These are phyloP conservation scores for Euplagia quadripunctaria DNA, from an alignment of 2,888 invertebrate species.

Conservation along the genomic window DNA sequence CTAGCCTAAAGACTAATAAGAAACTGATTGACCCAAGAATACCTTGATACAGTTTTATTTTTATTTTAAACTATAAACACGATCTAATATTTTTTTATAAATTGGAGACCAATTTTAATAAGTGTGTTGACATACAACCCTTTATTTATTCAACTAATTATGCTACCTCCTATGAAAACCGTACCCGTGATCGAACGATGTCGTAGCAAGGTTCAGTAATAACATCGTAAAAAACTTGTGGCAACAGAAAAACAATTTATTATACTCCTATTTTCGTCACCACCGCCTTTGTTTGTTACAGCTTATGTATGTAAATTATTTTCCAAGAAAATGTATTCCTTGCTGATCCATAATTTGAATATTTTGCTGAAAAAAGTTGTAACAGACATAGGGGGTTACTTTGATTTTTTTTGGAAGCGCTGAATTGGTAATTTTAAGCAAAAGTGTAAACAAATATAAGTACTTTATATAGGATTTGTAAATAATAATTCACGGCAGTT, in stretches of 20 bases:
- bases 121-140: not conserved
- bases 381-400: constrained; percentile 36
- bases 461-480: constrained; percentile 4
- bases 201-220: not conserved
- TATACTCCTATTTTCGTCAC: constrained; percentile 31
- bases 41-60: too few species aligned
- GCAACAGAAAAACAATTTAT: constrained; percentile 27
- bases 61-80: too few species aligned
- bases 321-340: constrained; percentile 48
- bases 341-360: constrained; percentile 53
- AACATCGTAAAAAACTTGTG: constrained; percentile 1
- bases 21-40: too few species aligned
- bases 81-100: too few species aligned
- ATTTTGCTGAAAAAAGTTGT: constrained; percentile 47
- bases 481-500: constrained; percentile 3
- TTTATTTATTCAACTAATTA: constrained; percentile 6
- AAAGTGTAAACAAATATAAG: constrained; percentile 29
- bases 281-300: constrained; percentile 33
- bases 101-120: not conserved
- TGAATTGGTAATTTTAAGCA: constrained; percentile 15
- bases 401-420: constrained; percentile 39
- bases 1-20: too few species aligned
- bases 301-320: constrained; percentile 55
- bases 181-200: not conserved
- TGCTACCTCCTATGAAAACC: constrained; percentile 1